Percentiles rank a stretch among this genome's conserved stretches.
Conservation (phyloP, 1,140 invertebrate species). For the Thaumetopoea pityocampa region DNA sequence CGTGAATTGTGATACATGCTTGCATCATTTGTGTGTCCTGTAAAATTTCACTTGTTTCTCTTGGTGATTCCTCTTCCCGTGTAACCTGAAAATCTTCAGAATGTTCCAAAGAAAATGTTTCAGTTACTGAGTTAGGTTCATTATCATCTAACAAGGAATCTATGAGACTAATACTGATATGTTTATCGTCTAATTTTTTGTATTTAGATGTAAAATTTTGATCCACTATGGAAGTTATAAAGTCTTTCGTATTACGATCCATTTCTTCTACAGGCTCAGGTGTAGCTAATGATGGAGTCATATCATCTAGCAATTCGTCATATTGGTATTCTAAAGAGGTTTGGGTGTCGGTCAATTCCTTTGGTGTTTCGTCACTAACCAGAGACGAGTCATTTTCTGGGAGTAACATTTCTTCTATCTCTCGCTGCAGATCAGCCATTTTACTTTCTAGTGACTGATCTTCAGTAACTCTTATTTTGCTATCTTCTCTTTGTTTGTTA, state of each 20-base stretch:
- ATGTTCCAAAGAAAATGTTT: constrained; percentile 20
- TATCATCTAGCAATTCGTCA: constrained; percentile 49
- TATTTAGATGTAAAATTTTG: no score
- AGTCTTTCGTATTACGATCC: no score
- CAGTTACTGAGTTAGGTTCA: constrained; percentile 21
- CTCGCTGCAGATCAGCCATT: constrained; percentile 68
- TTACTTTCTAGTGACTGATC: constrained; percentile 64
- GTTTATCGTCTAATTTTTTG: constrained; percentile 25
- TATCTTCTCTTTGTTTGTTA: constrained; percentile 9
- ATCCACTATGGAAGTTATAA: no score
- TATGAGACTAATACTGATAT: constrained; percentile 31
- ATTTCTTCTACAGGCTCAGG: constrained; percentile 57
- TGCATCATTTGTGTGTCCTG: neutral
- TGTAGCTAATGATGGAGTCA: constrained; percentile 51
- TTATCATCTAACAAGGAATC: constrained; percentile 28
- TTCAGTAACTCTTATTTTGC: constrained; percentile 40
- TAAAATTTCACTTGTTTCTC: neutral
- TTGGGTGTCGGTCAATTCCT: constrained; percentile 44
- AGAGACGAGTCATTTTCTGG: constrained; percentile 62
- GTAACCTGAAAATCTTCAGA: constrained; percentile 12
- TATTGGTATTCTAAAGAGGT: constrained; percentile 43
- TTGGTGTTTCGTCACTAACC: constrained; percentile 44
- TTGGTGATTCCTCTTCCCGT: constrained; percentile 19
- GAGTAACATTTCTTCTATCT: constrained; percentile 68
- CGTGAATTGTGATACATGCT: no score